Evolutionary conservation across 2,113 vertebrate species (phyloP).

Genomic region (Notiomystis cincta): DNA sequence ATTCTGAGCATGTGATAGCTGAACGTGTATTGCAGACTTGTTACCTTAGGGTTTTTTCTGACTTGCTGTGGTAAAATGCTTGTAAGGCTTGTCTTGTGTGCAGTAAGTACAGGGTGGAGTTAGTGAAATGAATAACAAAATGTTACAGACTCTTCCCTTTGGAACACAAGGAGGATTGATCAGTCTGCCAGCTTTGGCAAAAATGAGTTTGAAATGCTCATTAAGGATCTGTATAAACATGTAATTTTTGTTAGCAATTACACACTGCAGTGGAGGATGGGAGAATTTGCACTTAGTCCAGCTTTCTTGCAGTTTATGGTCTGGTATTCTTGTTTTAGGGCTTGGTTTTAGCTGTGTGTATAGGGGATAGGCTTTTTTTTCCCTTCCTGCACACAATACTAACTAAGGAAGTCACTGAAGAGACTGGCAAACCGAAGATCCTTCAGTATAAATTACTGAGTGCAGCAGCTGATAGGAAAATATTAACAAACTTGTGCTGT

Average conservation of each 20-base stretch:
- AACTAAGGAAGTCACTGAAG: neutral
- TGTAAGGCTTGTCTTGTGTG: neutral
- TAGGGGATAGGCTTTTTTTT: neutral
- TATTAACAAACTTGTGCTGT: neutral
- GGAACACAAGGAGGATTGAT: neutral
- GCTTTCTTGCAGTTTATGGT: neutral
- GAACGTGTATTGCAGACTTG: neutral
- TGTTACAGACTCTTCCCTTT: neutral
- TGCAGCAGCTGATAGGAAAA: neutral
- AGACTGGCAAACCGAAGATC: neutral
- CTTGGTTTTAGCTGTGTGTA: neutral
- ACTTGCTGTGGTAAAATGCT: neutral
- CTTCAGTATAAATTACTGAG: neutral
- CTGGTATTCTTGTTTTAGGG: neutral
- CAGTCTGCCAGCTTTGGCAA: neutral
- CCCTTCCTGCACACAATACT: fast-evolving
- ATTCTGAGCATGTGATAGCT: neutral
- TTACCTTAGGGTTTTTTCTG: neutral
- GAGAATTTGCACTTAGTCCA: neutral
- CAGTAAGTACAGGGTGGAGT: neutral
- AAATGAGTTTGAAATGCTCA: neutral
- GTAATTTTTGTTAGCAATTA: neutral
- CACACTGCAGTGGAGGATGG: neutral
- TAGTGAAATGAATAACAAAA: neutral
- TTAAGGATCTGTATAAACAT: neutral